Base-by-base conservation (phyloP, 92 coral and sea anemone species). In the Palythoa caribaeorum region DNA sequence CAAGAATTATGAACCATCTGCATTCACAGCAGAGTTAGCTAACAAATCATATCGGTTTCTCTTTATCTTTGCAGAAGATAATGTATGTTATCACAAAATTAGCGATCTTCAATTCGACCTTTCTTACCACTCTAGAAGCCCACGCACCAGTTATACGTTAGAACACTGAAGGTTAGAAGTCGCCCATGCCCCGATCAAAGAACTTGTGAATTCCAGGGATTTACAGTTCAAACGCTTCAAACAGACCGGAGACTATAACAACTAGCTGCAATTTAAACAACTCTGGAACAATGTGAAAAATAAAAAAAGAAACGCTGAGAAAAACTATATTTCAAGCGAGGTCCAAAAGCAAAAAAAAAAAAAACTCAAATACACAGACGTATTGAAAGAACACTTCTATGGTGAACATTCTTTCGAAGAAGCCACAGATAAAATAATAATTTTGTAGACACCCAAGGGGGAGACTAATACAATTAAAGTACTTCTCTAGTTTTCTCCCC, bases 1-100 rank as follows among this genome's bases (percentile, higher is more conserved):
- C 62, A 77, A 87, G 59, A 38, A 87, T 40, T 87, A 87, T 87
- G 84, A 87, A 16, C 83, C 84, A 44, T 76, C 77, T 17, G 51
- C 77, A 76, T 77, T 77, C 69, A 39, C 84, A 47, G 66, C 84
- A 39, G 90, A 76, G 83, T 78, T 87, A 17, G 69, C 69, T 12
- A 60, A 16, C 69, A 60, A 16, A 60, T 17, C 19, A 16, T 76
- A 75, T 81, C 74, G 20, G 83, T 38, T 83, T 20, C 76, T 87
- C 69, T 76, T 84, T 57, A 75, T 77, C 36, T 77, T 87, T 40
- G 19, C 84, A 47, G 19, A 60, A 60, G 57, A 87, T 55, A 14
- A 28, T 28, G 28, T 28, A 77, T 76, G 84, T 87, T 57, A 76
- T 63, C 68, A 10, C 90, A 28, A 77, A 76, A 77, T 48, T 77